Conservation (phyloP, 2,888 invertebrate species). For the Amphipoea lucens region DNA sequence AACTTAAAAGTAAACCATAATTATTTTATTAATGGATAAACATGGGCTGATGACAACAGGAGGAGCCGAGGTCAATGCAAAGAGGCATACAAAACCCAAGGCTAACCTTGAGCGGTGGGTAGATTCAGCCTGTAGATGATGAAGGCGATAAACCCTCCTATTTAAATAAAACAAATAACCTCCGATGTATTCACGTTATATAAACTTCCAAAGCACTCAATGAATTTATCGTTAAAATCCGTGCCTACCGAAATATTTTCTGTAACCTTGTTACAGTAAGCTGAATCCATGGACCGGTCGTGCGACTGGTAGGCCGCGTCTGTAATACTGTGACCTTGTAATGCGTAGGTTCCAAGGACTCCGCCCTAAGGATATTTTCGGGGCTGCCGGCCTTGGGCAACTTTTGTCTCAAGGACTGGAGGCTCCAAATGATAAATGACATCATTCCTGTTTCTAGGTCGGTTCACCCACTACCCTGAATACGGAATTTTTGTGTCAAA, state of each 20-base stretch:
- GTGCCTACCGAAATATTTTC: slow-evolving; percentile 69
- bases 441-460: slow-evolving; percentile 84
- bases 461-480: slow-evolving; percentile 78
- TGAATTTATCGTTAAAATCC: slow-evolving; percentile 61
- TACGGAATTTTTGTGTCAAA: slow-evolving; percentile 75
- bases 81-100: neutral
- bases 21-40: slow-evolving; percentile 12
- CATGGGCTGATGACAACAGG: neutral
- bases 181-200: slow-evolving; percentile 52
- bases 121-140: neutral
- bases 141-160: neutral
- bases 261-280: slow-evolving; percentile 77
- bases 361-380: slow-evolving; percentile 84
- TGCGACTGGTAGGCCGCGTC: slow-evolving; percentile 72
- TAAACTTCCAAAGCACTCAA: slow-evolving; percentile 49
- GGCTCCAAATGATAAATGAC: slow-evolving; percentile 82
- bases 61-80: neutral
- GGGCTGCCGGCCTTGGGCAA: slow-evolving; percentile 82
- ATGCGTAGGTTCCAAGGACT: slow-evolving; percentile 74
- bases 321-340: slow-evolving; percentile 79
- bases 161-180: slow-evolving; percentile 29
- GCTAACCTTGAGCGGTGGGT: neutral
- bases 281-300: slow-evolving; percentile 74
- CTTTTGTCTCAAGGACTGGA: slow-evolving; percentile 83
- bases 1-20: neutral